phyloP scores from a whole-genome alignment of 2,113 vertebrate genomes.

The Petrocephalus zakoni region DNA sequence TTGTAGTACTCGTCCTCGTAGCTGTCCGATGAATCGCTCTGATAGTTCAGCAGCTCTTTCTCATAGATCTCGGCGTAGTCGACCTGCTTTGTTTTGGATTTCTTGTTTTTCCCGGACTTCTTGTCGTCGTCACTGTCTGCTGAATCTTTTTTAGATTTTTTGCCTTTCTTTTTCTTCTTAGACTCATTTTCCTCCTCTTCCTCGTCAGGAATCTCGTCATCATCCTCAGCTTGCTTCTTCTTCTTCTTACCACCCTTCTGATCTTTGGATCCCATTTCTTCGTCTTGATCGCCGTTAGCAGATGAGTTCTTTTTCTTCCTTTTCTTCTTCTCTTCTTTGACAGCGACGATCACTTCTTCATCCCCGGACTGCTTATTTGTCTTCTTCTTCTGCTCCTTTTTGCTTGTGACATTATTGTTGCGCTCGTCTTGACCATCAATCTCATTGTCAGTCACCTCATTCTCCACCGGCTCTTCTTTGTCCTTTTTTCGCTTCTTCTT shows the following conservation, averaged over 20 bases:
- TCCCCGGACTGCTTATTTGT: conserved; percentile 51
- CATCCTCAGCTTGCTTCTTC: conserved; percentile 47
- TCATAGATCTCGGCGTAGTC: conserved; percentile 80
- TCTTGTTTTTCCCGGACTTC: conserved; percentile 72
- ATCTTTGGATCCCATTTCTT: conserved; percentile 59
- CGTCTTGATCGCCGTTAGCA: conserved; percentile 51
- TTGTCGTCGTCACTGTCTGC: conserved; percentile 60
- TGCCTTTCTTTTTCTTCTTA: conserved; percentile 54
- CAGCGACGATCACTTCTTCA: conserved; percentile 44
- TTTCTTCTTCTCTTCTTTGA: conserved; percentile 48
- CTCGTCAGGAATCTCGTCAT: conserved; percentile 28
- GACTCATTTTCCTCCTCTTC: conserved; percentile 50
- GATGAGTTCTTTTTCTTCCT: conserved; percentile 39
- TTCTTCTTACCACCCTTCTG: conserved; percentile 59
- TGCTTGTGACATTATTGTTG: conserved; percentile 69
- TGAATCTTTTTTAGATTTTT: conserved; percentile 36
- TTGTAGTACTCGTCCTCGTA: conserved; percentile 86
- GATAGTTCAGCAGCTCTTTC: conserved; percentile 75
- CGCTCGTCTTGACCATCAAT: conserved; percentile 38
- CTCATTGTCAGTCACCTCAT: conserved; percentile 17
- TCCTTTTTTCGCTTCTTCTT: conserved; percentile 46
- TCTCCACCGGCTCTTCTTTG: conserved; percentile 35
- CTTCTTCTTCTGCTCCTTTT: conserved; percentile 56
- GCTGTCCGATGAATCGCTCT: conserved; percentile 73
- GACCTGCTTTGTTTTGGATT: conserved; percentile 68